phyloP scores from a whole-genome alignment of 2,113 vertebrate genomes.

The Calonectris borealis region DNA sequence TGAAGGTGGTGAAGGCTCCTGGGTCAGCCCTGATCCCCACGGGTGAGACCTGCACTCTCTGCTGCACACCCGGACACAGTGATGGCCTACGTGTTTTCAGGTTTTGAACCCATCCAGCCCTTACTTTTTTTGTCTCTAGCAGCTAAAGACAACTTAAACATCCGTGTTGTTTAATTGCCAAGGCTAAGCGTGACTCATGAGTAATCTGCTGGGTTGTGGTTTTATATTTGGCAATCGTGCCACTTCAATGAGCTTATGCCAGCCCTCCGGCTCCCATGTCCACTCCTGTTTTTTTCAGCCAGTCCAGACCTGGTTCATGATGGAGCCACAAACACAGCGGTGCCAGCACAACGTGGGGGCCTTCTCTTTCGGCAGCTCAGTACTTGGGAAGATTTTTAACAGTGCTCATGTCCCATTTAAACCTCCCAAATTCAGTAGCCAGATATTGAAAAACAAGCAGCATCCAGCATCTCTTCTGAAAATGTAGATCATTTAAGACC shows the following conservation, averaged over 20 bases:
- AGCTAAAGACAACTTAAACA: neutral
- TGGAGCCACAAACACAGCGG: neutral
- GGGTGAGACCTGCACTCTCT: neutral
- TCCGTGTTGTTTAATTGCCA: neutral
- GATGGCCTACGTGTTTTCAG: fast-evolving
- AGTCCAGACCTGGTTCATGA: neutral
- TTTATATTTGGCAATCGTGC: neutral
- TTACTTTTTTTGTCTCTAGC: neutral
- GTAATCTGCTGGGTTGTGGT: neutral
- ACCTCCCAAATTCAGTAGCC: neutral
- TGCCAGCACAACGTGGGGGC: fast-evolving
- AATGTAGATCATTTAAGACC: neutral
- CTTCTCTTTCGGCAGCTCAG: neutral
- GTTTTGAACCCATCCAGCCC: neutral
- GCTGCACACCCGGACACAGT: fast-evolving
- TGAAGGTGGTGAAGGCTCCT: neutral
- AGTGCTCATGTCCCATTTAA: neutral
- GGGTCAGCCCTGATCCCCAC: neutral
- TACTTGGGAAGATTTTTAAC: neutral
- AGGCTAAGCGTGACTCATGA: slow-evolving; percentile 32
- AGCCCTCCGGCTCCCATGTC: fast-evolving
- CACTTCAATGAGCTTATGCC: neutral
- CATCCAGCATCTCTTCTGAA: neutral
- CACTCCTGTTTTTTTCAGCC: neutral
- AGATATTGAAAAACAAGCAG: neutral